Evolutionary conservation across 2,113 vertebrate genomes (phyloP), one percentile per base, ranked within the genome.

Genomic region (Paraplagusia blochii): DNA sequence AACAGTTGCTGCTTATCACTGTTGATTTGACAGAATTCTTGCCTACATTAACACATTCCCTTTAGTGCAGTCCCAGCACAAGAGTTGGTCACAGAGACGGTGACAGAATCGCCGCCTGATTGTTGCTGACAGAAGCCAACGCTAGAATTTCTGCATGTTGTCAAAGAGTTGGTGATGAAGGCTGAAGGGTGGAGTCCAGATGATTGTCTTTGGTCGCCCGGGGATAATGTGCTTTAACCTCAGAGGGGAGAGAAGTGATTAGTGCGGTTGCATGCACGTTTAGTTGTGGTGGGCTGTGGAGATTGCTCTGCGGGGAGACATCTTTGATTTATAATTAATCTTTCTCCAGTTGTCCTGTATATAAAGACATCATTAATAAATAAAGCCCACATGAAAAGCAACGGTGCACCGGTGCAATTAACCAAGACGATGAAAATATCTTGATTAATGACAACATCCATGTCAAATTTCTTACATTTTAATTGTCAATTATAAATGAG

Each of bases 1-100:
- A n/a, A 44, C 76, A 80, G 82, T 87, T 78, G 78, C n/a, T 50
- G 42, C 16, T 66, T 18, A 61, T 49, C 53, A 69, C 50, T 51
- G 18, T 42, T 10, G 18, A 42, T 65, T 63, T 55, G 46, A 58
- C 48, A 53, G 63, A 53, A 48, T 61, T 42, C 17, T 29, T 49
- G 54, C 10, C n/a, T 11, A 43, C 48, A 19, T 66, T 19, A 66
- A 57, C 46, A 62, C 53, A 42, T 72, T 57, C 52, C 1, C 53
- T 56, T 63, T 40, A 11, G 11, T 40, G 1, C 15, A 18, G 0
- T 47, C 55, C 15, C 13, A 33, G 60, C 16, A 40, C 29, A 46
- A 4, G 67, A 36, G 34, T 54, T 10, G 38, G 44, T 16, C 34
- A 50, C 11, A 9, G 36, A 16, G 0, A 2, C 47, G 35, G 11